Evolutionary conservation across 2,888 invertebrate genomes (phyloP), one percentile per base, ranked within the genome.

Genomic region (Caprella mutica): DNA sequence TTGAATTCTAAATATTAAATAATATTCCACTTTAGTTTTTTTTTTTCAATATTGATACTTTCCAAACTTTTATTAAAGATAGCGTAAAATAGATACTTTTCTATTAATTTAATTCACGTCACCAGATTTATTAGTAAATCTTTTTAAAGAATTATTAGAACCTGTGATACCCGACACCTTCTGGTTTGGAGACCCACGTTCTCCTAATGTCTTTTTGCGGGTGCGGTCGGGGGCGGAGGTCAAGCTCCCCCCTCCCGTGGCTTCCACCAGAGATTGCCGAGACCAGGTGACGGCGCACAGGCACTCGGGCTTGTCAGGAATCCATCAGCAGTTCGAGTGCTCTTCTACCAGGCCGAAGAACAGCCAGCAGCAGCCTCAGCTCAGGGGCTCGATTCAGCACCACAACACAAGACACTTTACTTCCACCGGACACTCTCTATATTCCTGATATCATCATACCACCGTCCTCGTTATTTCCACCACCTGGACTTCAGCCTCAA

Each of bases 131-230:
- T n/a, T n/a, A n/a, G n/a, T n/a, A n/a, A n/a, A n/a, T n/a, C n/a
- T n/a, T n/a, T n/a, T n/a, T n/a, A n/a, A n/a, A n/a, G n/a, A n/a
- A n/a, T n/a, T n/a, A n/a, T n/a, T n/a, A n/a, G n/a, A n/a, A n/a
- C n/a, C n/a, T n/a, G n/a, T n/a, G n/a, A n/a, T n/a, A n/a, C n/a
- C n/a, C n/a, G n/a, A n/a, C n/a, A n/a, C n/a, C n/a, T n/a, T n/a
- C n/a, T n/a, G n/a, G n/a, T n/a, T n/a, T n/a, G n/a, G n/a, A n/a
- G n/a, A n/a, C n/a, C n/a, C n/a, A n/a, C n/a, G n/a, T n/a, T n/a
- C n/a, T n/a, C 9, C 51, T 44, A 52, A 59, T 59, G 52, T 53
- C 63, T 39, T 63, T 59, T 50, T 63, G 63, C 52, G 59, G 55
- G 21, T 63, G 62, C 43, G 57, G 52, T 33, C 40, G 50, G 29